Conservation (phyloP, 2,888 invertebrate genomes). For the Epistrophe eligans region DNA sequence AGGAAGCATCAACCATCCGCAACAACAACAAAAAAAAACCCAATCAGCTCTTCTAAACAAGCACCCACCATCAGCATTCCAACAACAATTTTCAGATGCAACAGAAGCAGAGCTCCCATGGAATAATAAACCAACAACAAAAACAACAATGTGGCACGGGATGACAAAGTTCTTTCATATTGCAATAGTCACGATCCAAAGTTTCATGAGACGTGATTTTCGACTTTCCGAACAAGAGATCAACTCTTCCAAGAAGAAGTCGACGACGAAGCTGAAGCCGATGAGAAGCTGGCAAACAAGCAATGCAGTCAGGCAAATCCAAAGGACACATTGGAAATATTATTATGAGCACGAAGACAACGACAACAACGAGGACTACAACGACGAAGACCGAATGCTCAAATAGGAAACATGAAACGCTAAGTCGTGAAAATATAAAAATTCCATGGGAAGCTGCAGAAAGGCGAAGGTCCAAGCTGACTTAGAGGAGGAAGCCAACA, state of each 20-base stretch:
- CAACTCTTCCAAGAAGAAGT: constrained; percentile 44
- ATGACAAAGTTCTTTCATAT: constrained; percentile 76
- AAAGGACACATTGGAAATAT: constrained; percentile 72
- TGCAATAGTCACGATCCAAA: constrained; percentile 75
- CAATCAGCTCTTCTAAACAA: constrained; percentile 20
- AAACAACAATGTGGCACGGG: constrained; percentile 48
- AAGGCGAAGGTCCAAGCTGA: constrained; percentile 38
- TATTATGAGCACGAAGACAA: constrained; percentile 63
- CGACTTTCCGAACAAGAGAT: constrained; percentile 72
- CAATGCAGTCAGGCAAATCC: constrained; percentile 8
- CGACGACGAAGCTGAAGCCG: background rate
- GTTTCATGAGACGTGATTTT: constrained; percentile 75
- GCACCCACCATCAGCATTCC: constrained; percentile 15
- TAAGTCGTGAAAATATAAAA: constrained; percentile 62
- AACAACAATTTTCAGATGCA: constrained; percentile 38
- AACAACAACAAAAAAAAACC: constrained; percentile 1
- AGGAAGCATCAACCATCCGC: constrained; percentile 22
- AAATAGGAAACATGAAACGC: constrained; percentile 62
- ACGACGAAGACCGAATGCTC: constrained; percentile 54
- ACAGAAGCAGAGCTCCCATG: constrained; percentile 39
- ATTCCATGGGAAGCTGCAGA: constrained; percentile 38
- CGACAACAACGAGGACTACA: constrained; percentile 29
- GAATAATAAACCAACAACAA: constrained; percentile 31
- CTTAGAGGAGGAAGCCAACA: constrained; percentile 18
- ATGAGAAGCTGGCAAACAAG: background rate